Evolutionary conservation across 2,797 vertebrate genomes (phyloP), one percentile per base, ranked within the genome.

Genomic region (Iguana delicatissima): DNA sequence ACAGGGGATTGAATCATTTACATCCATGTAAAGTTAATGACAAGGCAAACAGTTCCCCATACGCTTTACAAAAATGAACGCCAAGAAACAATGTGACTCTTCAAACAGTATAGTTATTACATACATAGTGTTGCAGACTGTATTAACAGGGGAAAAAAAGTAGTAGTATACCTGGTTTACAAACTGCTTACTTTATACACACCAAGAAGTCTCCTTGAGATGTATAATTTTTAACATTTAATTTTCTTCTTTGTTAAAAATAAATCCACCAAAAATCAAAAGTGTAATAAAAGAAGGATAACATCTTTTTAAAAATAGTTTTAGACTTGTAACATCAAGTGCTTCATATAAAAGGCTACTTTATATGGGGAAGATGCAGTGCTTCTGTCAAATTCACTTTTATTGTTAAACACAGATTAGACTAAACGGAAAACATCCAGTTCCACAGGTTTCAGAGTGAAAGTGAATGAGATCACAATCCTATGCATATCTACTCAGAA

Each of bases 321-420:
- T 96, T 94, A 94, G 96, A 96, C 95, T 95, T 96, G 94, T 96
- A 97, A 97, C 97, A 97, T 97, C 98, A 98, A 98, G 98, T 98
- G 98, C 97, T 98, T 96, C 94, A 84, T 97, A 98, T 90, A 92
- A 96, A 96, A 96, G 96, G 96, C 96, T 96, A 96, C 95, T 96
- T 8, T 93, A 95, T 96, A 93, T 95, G 96, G 96, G 96, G 95
- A 91, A 96, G 95, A 95, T 94, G 94, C 95, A 96, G 97, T 96
- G 97, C 97, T 98, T 97, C 96, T 93, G 96, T 95, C 95, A 95
- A 95, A 81, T 91, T 94, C 95, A 93, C 77, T 87, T 82, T 94
- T 95, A 93, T 94, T 93, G 92, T 95, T 67, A 89, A 92, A 94
- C 64, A 95, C 42, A 42, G 46, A 90, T 89, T 88, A 96, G 93